Base-by-base conservation (phyloP, 2,113 vertebrate species). In the Microcebus murinus region DNA sequence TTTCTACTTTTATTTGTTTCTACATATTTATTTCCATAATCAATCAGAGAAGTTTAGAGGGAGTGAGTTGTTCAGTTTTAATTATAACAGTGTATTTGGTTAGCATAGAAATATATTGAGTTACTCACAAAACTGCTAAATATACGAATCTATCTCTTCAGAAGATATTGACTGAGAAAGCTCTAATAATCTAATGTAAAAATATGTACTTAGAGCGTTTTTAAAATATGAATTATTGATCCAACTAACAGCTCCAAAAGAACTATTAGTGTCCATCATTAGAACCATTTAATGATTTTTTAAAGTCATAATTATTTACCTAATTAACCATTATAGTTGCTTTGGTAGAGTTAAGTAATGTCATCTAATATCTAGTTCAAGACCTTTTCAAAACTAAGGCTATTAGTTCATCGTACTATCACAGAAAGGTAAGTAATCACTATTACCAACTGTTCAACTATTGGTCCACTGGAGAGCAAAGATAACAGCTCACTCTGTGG, bases 281-380 rank as follows among this genome's bases (percentile, higher is more conserved):
- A 94, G 92, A 91, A 89, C 67, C 83, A 92, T 52, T 95, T 98
- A 97, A 98, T 81, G 93, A 95, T 31, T 94, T 97, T 97, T 97
- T 90, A 76, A 97, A 98, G 90, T 50, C 96, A 87, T 83, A 92
- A 97, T 97, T 98, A 97, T 95, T 97, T 83, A 94, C 59, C 94
- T 92, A 92, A 48, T 96, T 97, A 97, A 83, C 81, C 86, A 8
- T 93, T 91, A 39, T 27, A 34, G 61, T 82, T 77, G 8, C 45
- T 97, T 96, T 95, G 27, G 23, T 96, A 59, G 74, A 96, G 39
- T 87, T 97, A 97, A 83, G 36, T 25, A 61, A 77, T 96, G 9
- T 92, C 79, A 70, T 84, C 11, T 90, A 96, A 87, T 59, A 90
- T 13, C n/a, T 48, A 96, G 45, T 39, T 85, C 82, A 81, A 96